A percentile compares a stretch with the other conserved stretches of the same genome.
These are phyloP conservation scores for Lordiphosa clarofinis DNA, from an alignment of 1,140 invertebrate genomes.

Conservation along the genomic window DNA sequence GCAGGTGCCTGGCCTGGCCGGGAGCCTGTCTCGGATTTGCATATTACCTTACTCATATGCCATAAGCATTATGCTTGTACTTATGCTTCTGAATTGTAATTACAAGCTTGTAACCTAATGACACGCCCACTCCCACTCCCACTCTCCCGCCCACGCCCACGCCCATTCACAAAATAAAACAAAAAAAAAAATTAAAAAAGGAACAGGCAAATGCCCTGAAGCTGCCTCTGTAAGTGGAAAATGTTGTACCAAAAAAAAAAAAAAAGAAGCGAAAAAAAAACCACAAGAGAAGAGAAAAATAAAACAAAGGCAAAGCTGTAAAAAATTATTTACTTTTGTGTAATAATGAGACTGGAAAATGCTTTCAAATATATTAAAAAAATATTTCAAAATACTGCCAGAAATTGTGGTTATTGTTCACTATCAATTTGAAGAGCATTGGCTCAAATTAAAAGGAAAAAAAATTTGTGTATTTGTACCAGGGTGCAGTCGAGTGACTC, in stretches of 20 bases:
- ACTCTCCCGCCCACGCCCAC: neutral
- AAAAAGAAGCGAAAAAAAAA: slow-evolving; percentile 6
- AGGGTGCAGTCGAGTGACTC: no score
- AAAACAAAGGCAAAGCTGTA: slow-evolving; percentile 1
- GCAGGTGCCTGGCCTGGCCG: slow-evolving; percentile 3
- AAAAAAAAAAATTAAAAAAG: no score
- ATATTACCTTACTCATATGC: slow-evolving; percentile 8
- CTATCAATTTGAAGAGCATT: no score
- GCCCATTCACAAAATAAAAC: no score
- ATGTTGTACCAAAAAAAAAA: slow-evolving; percentile 2
- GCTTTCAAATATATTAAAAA: no score
- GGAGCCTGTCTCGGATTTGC: slow-evolving; percentile 5
- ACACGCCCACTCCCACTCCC: slow-evolving; percentile 2
- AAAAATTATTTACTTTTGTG: neutral
- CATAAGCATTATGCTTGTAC: slow-evolving; percentile 5
- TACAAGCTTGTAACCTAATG: slow-evolving; percentile 20
- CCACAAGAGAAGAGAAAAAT: neutral
- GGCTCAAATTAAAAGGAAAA: no score
- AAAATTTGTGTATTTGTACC: no score
- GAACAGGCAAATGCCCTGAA: neutral
- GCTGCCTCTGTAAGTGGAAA: slow-evolving; percentile 11
- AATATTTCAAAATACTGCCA: no score
- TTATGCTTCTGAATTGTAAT: slow-evolving; percentile 12
- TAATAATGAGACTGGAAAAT: no score
- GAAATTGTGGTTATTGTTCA: neutral